These are phyloP conservation scores for Ditula angustiorana DNA, from an alignment of 2,888 invertebrate genomes.

Conservation along the genomic window DNA sequence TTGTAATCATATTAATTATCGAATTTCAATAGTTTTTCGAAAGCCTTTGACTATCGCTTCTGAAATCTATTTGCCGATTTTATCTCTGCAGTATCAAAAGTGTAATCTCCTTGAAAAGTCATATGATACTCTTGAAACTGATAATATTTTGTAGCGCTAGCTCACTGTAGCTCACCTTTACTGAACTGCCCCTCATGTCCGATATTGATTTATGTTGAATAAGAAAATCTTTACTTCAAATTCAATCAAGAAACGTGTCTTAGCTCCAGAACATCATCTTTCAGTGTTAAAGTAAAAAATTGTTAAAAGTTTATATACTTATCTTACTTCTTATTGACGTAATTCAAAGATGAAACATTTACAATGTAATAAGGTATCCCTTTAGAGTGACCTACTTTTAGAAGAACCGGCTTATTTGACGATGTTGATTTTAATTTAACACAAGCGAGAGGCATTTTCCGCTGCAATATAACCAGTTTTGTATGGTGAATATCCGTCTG, in stretches of 20 bases:
- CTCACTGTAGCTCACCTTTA: neutral
- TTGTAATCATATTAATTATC: no score
- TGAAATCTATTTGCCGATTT: conserved; percentile 28
- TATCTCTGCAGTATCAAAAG: conserved; percentile 49
- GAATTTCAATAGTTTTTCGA: no score
- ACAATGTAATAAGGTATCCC: no score
- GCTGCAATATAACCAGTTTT: conserved; percentile 26
- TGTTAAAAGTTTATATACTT: no score
- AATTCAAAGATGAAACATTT: no score
- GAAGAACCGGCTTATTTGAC: neutral
- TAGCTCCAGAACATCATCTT: no score
- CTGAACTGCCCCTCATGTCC: neutral
- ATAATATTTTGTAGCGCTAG: conserved; percentile 13
- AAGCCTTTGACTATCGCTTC: neutral
- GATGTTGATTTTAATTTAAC: neutral
- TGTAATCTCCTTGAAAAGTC: conserved; percentile 60
- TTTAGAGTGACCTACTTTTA: no score
- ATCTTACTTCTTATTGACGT: no score
- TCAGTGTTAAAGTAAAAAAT: no score
- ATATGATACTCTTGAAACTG: conserved; percentile 51
- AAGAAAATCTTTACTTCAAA: neutral
- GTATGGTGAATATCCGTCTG: conserved; percentile 34
- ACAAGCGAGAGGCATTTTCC: conserved; percentile 7
- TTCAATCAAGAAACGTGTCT: no score
- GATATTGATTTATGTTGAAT: neutral